Percentiles rank a stretch among this genome's conserved stretches.
These are phyloP conservation scores for Danaus chrysippus DNA, from an alignment of 2,888 invertebrate species.

Conservation along the genomic window DNA sequence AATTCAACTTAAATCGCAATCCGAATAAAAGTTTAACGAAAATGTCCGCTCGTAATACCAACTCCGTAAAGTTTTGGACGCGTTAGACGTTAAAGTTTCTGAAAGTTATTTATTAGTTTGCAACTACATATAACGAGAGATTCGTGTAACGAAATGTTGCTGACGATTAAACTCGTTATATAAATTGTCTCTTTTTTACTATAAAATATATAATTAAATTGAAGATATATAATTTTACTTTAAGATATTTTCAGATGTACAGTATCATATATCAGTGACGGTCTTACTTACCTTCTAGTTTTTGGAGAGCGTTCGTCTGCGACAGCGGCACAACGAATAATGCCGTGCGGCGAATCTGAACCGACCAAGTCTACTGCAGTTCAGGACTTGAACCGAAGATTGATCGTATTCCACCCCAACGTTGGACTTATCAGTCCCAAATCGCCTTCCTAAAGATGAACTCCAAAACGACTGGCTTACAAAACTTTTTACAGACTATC, in stretches of 20 bases:
- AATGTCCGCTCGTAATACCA: not conserved
- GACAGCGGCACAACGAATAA: conserved; percentile 51
- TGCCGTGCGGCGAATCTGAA: conserved; percentile 55
- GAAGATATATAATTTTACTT: not conserved
- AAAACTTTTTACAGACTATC: conserved; percentile 1
- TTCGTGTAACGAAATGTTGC: conserved; percentile 3
- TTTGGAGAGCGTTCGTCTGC: conserved; percentile 46
- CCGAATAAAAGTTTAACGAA: not conserved
- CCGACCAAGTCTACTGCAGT: conserved; percentile 46
- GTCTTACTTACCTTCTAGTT: conserved; percentile 24
- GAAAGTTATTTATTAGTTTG: conserved; percentile 15
- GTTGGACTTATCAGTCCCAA: no score
- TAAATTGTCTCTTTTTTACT: no score
- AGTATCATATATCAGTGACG: not conserved
- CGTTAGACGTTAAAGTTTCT: conserved; percentile 10
- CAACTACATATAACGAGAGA: conserved; percentile 9
- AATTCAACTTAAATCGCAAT: not conserved
- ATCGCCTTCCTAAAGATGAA: no score
- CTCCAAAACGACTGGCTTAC: conserved; percentile 5
- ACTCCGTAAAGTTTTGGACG: conserved; percentile 4
- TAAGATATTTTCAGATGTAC: conserved; percentile 10
- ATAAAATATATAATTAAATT: not conserved
- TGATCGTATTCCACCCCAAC: conserved; percentile 43
- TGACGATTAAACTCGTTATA: not conserved
- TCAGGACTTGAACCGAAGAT: conserved; percentile 44